Percentiles rank a stretch among this genome's conserved stretches.
phyloP scores from a whole-genome alignment of 2,888 invertebrate species.

The Himalopsyche tibetana region DNA sequence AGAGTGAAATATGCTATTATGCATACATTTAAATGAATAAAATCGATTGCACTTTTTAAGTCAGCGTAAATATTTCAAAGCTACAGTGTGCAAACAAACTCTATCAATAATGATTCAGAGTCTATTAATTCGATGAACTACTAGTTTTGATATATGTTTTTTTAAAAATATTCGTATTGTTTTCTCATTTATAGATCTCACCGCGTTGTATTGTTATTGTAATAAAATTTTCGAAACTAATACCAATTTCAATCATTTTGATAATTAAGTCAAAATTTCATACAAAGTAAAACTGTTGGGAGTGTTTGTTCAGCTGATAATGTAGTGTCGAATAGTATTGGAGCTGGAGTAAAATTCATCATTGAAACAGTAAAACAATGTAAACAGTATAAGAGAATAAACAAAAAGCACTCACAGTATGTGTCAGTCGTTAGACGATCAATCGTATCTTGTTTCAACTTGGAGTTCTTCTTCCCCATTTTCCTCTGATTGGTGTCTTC shows the following conservation, averaged over 20 bases:
- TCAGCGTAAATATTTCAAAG: too few species aligned
- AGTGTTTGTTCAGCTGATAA: background rate
- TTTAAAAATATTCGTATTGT: background rate
- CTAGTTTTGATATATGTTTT: background rate
- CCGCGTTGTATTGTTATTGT: background rate
- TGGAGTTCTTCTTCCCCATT: constrained; percentile 98
- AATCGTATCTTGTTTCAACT: constrained; percentile 96
- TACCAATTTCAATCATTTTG: background rate
- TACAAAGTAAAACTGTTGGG: background rate
- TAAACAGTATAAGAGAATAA: constrained; percentile 19
- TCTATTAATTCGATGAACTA: background rate
- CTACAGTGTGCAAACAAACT: too few species aligned
- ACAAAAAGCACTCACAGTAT: constrained; percentile 81
- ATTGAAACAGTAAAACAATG: background rate
- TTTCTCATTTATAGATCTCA: background rate
- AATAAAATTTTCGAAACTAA: background rate
- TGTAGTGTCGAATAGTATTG: background rate
- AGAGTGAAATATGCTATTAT: too few species aligned
- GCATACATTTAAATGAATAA: too few species aligned
- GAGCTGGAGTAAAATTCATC: background rate
- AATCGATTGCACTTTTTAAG: too few species aligned
- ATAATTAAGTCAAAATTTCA: background rate
- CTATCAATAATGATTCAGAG: too few species aligned
- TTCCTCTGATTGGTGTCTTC: constrained; percentile 68
- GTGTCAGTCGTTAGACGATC: constrained; percentile 93